phyloP scores from a whole-genome alignment of 2,888 invertebrate species.

The Heliconius aoede region DNA sequence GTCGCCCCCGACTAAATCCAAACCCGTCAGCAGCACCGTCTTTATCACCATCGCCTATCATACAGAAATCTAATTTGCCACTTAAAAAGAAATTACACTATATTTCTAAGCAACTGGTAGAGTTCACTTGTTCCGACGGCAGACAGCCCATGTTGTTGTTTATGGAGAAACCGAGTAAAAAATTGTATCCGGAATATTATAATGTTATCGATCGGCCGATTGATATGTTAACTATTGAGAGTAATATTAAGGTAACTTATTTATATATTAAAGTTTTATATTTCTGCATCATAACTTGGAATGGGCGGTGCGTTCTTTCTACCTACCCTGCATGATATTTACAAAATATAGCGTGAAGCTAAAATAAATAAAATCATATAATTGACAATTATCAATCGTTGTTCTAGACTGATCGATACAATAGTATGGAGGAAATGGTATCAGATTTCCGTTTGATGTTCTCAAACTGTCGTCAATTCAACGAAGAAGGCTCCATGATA shows the following conservation, averaged over 20 bases:
- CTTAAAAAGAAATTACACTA: slow-evolving; percentile 91
- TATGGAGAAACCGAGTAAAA: slow-evolving; percentile 98
- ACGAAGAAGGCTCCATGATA: slow-evolving; percentile 96
- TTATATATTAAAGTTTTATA: neutral
- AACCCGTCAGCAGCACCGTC: slow-evolving; percentile 54
- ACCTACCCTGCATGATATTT: no score
- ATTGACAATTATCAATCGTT: neutral
- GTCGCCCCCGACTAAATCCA: slow-evolving; percentile 75
- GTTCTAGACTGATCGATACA: slow-evolving; percentile 88
- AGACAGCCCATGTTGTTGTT: slow-evolving; percentile 95
- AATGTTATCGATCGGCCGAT: slow-evolving; percentile 96
- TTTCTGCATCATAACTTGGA: no score
- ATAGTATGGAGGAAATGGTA: slow-evolving; percentile 92
- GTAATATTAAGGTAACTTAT: slow-evolving; percentile 89
- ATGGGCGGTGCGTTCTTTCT: no score
- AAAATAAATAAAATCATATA: neutral
- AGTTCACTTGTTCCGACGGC: slow-evolving; percentile 85
- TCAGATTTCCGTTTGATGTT: slow-evolving; percentile 97
- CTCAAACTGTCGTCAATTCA: slow-evolving; percentile 97
- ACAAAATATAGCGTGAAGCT: no score
- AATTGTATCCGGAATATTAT: slow-evolving; percentile 97
- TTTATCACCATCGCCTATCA: slow-evolving; percentile 54
- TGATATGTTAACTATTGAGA: slow-evolving; percentile 96
- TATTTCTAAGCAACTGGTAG: slow-evolving; percentile 86
- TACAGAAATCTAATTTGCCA: slow-evolving; percentile 80